Percentiles rank a stretch among this genome's conserved stretches.
phyloP scores from a whole-genome alignment of 2,888 invertebrate species.

The Zaprionus lineosus region DNA sequence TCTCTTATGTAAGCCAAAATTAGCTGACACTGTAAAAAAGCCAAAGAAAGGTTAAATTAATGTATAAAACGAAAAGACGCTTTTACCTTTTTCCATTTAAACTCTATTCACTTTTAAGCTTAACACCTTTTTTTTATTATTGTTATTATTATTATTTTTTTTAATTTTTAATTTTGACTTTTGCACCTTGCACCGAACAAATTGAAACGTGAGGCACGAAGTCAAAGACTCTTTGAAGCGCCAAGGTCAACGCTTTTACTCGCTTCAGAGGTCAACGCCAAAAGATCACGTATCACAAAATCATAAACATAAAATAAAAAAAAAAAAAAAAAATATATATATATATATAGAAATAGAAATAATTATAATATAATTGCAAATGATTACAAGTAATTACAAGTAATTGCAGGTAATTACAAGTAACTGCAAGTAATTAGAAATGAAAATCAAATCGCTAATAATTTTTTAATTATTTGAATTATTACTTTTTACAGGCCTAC shows the following conservation, averaged over 20 bases:
- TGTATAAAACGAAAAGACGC: no score
- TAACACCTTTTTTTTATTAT: conserved; percentile 10
- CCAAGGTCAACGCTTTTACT: conserved; percentile 56
- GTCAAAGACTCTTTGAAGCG: conserved; percentile 23
- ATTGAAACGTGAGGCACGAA: conserved; percentile 37
- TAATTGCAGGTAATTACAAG: no score
- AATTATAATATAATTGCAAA: not conserved
- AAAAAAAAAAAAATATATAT: no score
- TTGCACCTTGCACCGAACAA: conserved; percentile 45
- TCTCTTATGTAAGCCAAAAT: no score
- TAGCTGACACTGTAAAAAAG: no score
- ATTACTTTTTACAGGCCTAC: conserved; percentile 87
- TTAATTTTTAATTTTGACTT: not conserved
- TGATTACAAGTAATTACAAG: not conserved
- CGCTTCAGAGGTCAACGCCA: conserved; percentile 39
- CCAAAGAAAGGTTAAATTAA: no score
- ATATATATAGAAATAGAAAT: not conserved
- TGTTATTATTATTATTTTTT: not conserved
- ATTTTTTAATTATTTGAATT: conserved; percentile 12
- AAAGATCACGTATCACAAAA: conserved; percentile 42
- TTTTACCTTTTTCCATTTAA: no score
- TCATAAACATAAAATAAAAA: not conserved
- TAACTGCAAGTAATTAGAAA: no score
- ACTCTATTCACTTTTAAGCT: no score
- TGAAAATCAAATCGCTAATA: no score